Percentiles rank a stretch among this genome's conserved stretches.
Conservation (phyloP, 2,888 invertebrate species). For the Xestia sexstrigata region DNA sequence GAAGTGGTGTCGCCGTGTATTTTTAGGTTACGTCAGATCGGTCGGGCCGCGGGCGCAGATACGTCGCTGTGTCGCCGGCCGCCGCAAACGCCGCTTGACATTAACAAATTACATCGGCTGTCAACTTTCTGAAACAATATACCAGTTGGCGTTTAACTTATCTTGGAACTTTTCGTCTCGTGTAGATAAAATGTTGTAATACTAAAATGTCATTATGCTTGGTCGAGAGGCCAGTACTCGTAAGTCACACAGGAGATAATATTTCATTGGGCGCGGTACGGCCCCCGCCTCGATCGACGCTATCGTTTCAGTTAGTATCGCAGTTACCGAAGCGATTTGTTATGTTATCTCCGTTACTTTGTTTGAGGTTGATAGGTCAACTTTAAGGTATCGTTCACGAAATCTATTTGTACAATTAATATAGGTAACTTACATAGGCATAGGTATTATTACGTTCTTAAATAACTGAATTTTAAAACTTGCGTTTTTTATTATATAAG, state of each 20-base stretch:
- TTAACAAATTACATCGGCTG: slow-evolving; percentile 89
- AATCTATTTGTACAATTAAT: slow-evolving; percentile 71
- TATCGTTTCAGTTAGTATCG: slow-evolving; percentile 85
- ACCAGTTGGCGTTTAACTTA: slow-evolving; percentile 90
- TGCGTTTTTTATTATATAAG: neutral
- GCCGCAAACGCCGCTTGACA: slow-evolving; percentile 80
- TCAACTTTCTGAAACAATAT: slow-evolving; percentile 90
- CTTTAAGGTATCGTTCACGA: slow-evolving; percentile 79
- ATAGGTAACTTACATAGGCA: slow-evolving; percentile 45
- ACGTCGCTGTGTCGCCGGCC: slow-evolving; percentile 73
- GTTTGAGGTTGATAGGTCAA: slow-evolving; percentile 88
- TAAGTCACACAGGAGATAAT: slow-evolving; percentile 85
- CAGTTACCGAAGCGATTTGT: slow-evolving; percentile 87
- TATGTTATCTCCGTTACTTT: slow-evolving; percentile 87
- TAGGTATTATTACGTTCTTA: slow-evolving; percentile 23
- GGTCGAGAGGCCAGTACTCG: slow-evolving; percentile 81
- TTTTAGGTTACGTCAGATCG: slow-evolving; percentile 84
- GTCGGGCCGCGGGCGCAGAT: slow-evolving; percentile 71
- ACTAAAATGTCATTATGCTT: slow-evolving; percentile 90
- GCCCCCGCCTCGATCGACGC: slow-evolving; percentile 73
- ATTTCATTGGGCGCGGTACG: slow-evolving; percentile 81
- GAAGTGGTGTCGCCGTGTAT: slow-evolving; percentile 75
- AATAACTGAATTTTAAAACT: neutral
- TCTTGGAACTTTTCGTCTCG: slow-evolving; percentile 88
- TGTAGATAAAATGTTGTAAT: slow-evolving; percentile 90